Conservation (phyloP, 2,888 invertebrate species). For the Brenthis daphne region DNA sequence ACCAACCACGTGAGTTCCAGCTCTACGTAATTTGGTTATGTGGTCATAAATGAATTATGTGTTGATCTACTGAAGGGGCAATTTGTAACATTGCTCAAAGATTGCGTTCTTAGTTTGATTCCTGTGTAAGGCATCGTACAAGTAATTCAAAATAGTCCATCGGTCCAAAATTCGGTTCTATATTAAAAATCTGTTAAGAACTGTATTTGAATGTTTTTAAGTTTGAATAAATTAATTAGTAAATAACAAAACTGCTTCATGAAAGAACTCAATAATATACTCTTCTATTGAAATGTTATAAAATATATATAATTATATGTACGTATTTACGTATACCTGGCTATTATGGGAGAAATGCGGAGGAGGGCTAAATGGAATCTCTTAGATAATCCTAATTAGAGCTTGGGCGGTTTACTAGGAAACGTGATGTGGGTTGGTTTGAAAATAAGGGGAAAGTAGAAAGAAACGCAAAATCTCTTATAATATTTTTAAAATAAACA, state of each 20-base stretch:
- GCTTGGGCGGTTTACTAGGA: background rate
- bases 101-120: no score
- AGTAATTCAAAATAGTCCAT: no score
- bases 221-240: no score
- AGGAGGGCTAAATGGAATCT: conserved; percentile 5
- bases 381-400: conserved; percentile 12
- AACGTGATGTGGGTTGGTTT: conserved; percentile 1
- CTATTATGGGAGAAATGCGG: background rate
- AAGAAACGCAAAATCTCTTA: background rate
- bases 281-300: no score
- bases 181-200: no score
- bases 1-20: conserved; percentile 1
- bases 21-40: conserved; percentile 12
- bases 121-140: no score
- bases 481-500: background rate
- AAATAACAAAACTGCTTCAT: no score
- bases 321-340: background rate
- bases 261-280: no score
- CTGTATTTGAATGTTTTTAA: no score
- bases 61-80: background rate
- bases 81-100: background rate
- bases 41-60: conserved; percentile 9
- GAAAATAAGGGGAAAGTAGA: background rate
- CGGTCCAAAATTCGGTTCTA: no score
- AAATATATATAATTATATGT: no score